These are phyloP conservation scores for Polydrusus cervinus DNA, from an alignment of 2,888 invertebrate genomes.

Conservation along the genomic window DNA sequence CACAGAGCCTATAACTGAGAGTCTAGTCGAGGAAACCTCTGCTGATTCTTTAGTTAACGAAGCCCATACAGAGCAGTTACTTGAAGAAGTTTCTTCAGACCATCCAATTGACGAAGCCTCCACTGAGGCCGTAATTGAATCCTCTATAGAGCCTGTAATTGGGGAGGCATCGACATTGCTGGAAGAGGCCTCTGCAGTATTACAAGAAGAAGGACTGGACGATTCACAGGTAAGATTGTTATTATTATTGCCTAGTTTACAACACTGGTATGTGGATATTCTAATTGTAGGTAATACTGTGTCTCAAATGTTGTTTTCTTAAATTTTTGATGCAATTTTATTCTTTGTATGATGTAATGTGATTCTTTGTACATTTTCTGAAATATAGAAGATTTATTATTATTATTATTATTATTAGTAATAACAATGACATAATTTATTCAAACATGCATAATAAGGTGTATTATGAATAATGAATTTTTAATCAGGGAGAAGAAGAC, in stretches of 20 bases:
- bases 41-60: constrained; percentile 5
- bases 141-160: neutral
- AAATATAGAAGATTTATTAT: too few relatives aligned
- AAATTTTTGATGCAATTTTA: too few relatives aligned
- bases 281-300: too few relatives aligned
- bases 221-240: constrained; percentile 41
- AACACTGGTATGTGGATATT: too few relatives aligned
- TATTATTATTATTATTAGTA: too few relatives aligned
- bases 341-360: too few relatives aligned
- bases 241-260: too few relatives aligned
- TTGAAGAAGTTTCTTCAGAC: neutral
- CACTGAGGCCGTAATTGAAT: neutral
- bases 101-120: neutral
- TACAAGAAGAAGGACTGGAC: constrained; percentile 37
- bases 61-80: neutral
- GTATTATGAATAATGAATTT: too few relatives aligned
- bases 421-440: too few relatives aligned
- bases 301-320: too few relatives aligned
- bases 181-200: neutral
- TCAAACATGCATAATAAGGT: too few relatives aligned
- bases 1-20: constrained; percentile 20
- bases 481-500: constrained; percentile 50
- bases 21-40: neutral
- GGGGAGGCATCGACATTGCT: neutral
- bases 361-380: too few relatives aligned